phyloP scores from a whole-genome alignment of 2,888 invertebrate genomes.

The Acanthococcus lagerstroemiae region DNA sequence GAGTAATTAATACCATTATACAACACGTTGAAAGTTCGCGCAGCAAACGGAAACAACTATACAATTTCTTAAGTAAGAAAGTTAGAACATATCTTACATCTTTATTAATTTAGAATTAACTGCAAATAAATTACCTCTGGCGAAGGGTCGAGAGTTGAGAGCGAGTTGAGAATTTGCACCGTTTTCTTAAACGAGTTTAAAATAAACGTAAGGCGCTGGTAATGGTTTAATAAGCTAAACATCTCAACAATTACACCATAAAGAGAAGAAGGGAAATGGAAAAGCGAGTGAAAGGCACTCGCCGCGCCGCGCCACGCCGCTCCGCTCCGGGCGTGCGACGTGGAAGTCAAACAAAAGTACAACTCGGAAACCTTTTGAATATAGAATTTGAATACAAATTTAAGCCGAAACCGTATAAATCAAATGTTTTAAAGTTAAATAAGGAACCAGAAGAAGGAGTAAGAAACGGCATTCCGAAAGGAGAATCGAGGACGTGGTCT shows the following conservation, averaged over 20 bases:
- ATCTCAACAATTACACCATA: constrained; percentile 17
- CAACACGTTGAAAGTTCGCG: neutral
- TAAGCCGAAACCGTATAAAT: neutral
- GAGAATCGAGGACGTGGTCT: no score
- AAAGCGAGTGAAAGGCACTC: neutral
- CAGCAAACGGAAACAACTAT: neutral
- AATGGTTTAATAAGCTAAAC: constrained; percentile 26
- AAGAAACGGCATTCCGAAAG: neutral
- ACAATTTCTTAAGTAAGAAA: constrained; percentile 14
- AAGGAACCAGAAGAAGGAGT: neutral
- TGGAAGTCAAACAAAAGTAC: neutral
- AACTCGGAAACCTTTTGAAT: neutral
- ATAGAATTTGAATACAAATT: neutral
- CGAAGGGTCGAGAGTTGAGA: constrained; percentile 12
- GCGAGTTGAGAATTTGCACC: constrained; percentile 11
- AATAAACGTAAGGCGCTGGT: constrained; percentile 24
- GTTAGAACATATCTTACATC: constrained; percentile 25
- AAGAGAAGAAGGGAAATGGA: neutral
- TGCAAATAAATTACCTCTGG: constrained; percentile 22
- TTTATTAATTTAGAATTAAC: constrained; percentile 24
- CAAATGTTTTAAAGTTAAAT: neutral
- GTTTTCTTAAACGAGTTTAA: constrained; percentile 18
- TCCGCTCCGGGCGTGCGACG: neutral
- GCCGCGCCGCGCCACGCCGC: neutral
- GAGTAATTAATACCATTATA: no score